Evolutionary conservation across 2,888 invertebrate genomes (phyloP), one percentile per base, ranked within the genome.

Genomic region (Nysson spinosus): DNA sequence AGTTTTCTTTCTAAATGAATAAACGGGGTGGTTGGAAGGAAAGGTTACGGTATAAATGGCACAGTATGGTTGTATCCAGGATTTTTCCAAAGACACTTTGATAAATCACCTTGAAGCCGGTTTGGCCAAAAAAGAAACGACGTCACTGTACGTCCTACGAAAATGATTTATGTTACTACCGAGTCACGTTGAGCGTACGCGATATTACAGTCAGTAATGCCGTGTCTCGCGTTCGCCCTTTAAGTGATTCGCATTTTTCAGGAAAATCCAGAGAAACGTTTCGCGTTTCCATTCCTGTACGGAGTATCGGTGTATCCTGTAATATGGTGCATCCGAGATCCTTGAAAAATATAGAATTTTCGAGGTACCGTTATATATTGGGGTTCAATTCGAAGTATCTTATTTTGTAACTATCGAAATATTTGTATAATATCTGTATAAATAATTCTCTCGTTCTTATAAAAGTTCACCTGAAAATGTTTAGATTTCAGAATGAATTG

Each of bases 151-250:
- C 19, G 19, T 11, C 16, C 26, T 1, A 42, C 11, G 9, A 44
- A 55, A 52, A 52, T 69, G 71, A 69, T 69, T 69, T 52, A 71
- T 62, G 40, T 55, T 44, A 54, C 17, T 28, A 17, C 6, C 22
- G 30, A 46, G 32, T 54, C 35, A 43, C 39, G 43, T 24, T 14
- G 22, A 35, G 34, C 46, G 14, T 60, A 47, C 32, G 17, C 20
- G 42, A 43, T 16, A 28, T 35, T 34, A 26, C 28, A 2, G 28
- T 34, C 24, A 17, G 26, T 42, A 46, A 37, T 11, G 7, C 11
- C 6, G 14, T n/a, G 14, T 14, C 16, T 40, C 32, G 4, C n/a
- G 43, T 24, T 9, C 9, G 12, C 3, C 30, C n/a, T 28, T n/a
- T 11, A 16, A 43, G 17, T 9, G 20, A 19, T 14, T 39, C 3